Evolutionary conservation across 2,888 invertebrate species (phyloP), one percentile per base, ranked within the genome.

Genomic region (Malthinus seriepunctatus): DNA sequence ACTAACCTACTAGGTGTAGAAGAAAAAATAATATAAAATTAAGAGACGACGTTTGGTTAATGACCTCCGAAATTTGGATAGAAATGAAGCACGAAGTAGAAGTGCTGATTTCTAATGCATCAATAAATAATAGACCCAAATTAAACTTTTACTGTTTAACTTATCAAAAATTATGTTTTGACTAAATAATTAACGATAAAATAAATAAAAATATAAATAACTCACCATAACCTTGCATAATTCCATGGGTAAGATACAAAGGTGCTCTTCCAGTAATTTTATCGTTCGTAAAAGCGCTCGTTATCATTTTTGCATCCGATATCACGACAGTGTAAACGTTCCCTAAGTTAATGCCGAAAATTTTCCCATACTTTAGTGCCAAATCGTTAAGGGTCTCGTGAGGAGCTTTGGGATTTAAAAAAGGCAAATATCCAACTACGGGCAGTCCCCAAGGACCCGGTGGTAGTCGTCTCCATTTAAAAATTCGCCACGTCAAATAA

Each of bases 171-270:
- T 49, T 15, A 14, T 23, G 6, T 37, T 7, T 12, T 5, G 23
- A 23, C 23, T 23, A 23, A 5, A 5, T 23, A n/a, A n/a, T n/a
- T n/a, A 23, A 23, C 23, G 3, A 5, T 23, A 23, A 23, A 23
- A n/a, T n/a, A n/a, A 23, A 23, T 2, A 38, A 37, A 38, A 50
- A n/a, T 23, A 23, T 37, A 48, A 34, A 51, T n/a, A 34, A 78
- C 86, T 85, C 78, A 93, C 95, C 95, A 74, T 90, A 88, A 66
- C 94, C 93, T 60, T 89, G 82, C 90, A 94, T 91, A 59, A 94
- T 89, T 32, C 93, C 93, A 72, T 93, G 92, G 0, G 93, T 93
- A 45, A 94, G 77, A 74, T 86, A 91, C 1, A 95, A 82, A 1
- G 93, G 93, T 0, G 94, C 93, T 62, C 91, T 81, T 9, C 91